phyloP scores from a whole-genome alignment of 23 tunicate genomes.

The Ciona savignyi region DNA sequence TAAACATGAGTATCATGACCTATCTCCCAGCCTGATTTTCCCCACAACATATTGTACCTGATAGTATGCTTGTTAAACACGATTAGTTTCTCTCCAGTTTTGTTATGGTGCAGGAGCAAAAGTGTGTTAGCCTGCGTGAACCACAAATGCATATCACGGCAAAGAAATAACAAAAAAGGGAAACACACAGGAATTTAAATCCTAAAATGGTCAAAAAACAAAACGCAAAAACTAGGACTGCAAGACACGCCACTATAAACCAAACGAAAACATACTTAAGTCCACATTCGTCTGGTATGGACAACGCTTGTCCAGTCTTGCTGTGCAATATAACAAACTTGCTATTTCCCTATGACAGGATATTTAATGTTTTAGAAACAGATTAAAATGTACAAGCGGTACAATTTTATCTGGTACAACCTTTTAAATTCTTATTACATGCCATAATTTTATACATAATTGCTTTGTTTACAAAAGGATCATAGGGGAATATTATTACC shows the following conservation, averaged over 20 bases:
- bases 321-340: constrained; percentile 74
- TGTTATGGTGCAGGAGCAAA: constrained; percentile 61
- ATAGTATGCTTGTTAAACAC: constrained; percentile 25
- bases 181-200: background rate
- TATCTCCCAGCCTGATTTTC: too few species aligned
- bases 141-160: background rate
- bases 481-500: too few species aligned
- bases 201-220: background rate
- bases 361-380: background rate
- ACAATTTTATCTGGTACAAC: too few species aligned
- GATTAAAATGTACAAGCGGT: too few species aligned
- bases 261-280: constrained; percentile 39
- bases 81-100: constrained; percentile 65
- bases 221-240: background rate
- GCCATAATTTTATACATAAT: too few species aligned
- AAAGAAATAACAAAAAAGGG: background rate
- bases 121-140: constrained; percentile 58
- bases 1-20: background rate
- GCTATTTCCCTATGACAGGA: constrained; percentile 48
- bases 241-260: background rate
- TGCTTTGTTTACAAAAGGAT: too few species aligned
- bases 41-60: too few species aligned
- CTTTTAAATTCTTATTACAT: too few species aligned
- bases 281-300: constrained; percentile 44
- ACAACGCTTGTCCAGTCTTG: constrained; percentile 79